Conservation (phyloP, 2,888 invertebrate genomes). For the Amiota mariae region DNA sequence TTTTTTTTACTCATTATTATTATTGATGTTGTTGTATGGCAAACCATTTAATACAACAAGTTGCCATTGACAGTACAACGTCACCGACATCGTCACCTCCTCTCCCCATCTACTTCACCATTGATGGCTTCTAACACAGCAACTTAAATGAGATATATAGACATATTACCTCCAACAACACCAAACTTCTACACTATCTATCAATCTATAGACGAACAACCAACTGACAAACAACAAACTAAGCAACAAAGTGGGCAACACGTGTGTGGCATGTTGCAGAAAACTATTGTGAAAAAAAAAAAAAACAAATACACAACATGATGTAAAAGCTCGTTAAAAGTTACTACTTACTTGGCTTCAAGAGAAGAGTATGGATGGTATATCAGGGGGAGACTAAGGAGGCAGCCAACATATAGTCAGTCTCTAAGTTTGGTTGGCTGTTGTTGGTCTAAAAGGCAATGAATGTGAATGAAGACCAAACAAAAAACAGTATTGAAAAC, state of each 20-base stretch:
- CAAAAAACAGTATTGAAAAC: constrained; percentile 29
- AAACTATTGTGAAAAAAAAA: constrained; percentile 9
- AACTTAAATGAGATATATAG: too few relatives aligned
- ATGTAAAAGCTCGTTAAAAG: constrained; percentile 25
- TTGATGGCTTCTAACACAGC: too few relatives aligned
- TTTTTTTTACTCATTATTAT: constrained; percentile 43
- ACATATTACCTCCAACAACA: too few relatives aligned
- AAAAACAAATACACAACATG: too few relatives aligned
- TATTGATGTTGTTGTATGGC: neutral
- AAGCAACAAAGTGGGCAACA: constrained; percentile 4
- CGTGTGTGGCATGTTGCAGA: constrained; percentile 35
- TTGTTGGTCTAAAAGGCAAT: too few relatives aligned
- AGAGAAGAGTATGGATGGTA: too few relatives aligned
- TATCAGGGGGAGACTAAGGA: too few relatives aligned
- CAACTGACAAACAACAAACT: neutral
- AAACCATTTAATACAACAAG: constrained; percentile 3
- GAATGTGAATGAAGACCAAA: neutral
- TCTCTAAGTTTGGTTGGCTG: too few relatives aligned
- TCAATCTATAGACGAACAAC: neutral
- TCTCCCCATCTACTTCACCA: too few relatives aligned
- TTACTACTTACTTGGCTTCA: neutral
- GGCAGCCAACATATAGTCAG: too few relatives aligned
- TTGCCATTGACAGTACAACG: constrained; percentile 1
- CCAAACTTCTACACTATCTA: too few relatives aligned
- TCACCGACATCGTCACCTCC: too few relatives aligned